These are phyloP conservation scores for Eleutherodactylus coqui DNA, from an alignment of 2,797 vertebrate species.

Conservation along the genomic window DNA sequence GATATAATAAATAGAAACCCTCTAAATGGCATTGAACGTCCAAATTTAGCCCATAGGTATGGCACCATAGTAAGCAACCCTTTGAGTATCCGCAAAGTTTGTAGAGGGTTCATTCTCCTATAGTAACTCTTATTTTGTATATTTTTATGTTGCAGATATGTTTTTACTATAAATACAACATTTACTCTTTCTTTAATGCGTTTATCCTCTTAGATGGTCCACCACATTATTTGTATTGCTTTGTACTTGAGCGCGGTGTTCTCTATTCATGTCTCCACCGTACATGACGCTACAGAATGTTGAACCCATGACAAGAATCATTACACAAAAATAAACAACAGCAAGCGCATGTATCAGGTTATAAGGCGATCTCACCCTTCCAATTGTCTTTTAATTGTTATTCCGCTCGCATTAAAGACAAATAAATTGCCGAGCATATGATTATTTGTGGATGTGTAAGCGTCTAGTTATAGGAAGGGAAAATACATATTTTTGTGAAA, in stretches of 20 bases:
- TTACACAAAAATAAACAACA: neutral
- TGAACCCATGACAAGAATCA: neutral
- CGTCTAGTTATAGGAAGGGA: conserved; percentile 21
- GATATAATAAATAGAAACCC: neutral
- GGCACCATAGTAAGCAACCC: neutral
- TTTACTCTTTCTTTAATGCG: neutral
- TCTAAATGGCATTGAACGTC: neutral
- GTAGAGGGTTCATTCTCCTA: neutral
- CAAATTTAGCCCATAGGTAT: neutral
- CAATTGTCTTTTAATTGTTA: conserved; percentile 18
- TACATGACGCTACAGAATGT: neutral
- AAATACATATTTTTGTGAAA: conserved; percentile 59
- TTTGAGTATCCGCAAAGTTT: neutral
- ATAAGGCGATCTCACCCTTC: neutral
- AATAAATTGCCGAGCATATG: conserved; percentile 44
- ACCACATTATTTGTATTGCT: neutral
- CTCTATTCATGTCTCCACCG: neutral
- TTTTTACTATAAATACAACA: neutral
- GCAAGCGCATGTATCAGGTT: neutral
- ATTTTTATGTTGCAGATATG: neutral
- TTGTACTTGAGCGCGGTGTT: too few relatives aligned
- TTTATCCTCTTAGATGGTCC: neutral
- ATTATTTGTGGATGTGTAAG: conserved; percentile 29
- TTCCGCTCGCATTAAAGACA: conserved; percentile 18
- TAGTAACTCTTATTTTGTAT: neutral